Percentiles rank a stretch among this genome's conserved stretches.
Evolutionary conservation across 2,113 vertebrate genomes (phyloP).

Genomic region (Clinocottus analis): DNA sequence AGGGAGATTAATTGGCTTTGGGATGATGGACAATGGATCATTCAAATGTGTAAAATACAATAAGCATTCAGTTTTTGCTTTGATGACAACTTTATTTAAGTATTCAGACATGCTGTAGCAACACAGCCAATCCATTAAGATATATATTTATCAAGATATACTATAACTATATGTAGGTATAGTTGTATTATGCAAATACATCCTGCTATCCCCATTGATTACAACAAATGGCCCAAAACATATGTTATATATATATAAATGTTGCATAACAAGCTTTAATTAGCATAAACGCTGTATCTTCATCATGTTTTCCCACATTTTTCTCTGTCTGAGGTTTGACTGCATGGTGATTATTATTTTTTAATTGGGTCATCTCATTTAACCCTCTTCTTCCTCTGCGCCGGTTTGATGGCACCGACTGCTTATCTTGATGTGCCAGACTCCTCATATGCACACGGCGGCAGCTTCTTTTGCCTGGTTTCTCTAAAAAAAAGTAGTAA

Average conservation of each 20-base stretch:
- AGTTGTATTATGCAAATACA: constrained; percentile 9
- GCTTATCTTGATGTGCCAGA: not conserved
- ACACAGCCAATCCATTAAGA: not conserved
- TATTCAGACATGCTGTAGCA: not conserved
- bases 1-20: not conserved
- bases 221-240: constrained; percentile 18
- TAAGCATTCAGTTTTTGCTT: no score
- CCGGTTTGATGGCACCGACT: not conserved
- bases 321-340: not conserved
- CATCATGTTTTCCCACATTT: not conserved
- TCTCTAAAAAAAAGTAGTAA: no score
- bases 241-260: not conserved
- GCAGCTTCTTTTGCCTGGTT: not conserved
- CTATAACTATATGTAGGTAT: no score
- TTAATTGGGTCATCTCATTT: not conserved
- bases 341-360: not conserved
- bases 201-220: not conserved
- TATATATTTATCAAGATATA: not conserved
- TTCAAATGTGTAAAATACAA: not conserved
- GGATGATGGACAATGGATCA: not conserved
- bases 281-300: not conserved
- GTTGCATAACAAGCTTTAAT: constrained; percentile 14
- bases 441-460: not conserved
- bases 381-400: not conserved
- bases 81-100: not conserved